Base-by-base conservation (phyloP, 2,888 invertebrate species). In the Harmothoe impar region DNA sequence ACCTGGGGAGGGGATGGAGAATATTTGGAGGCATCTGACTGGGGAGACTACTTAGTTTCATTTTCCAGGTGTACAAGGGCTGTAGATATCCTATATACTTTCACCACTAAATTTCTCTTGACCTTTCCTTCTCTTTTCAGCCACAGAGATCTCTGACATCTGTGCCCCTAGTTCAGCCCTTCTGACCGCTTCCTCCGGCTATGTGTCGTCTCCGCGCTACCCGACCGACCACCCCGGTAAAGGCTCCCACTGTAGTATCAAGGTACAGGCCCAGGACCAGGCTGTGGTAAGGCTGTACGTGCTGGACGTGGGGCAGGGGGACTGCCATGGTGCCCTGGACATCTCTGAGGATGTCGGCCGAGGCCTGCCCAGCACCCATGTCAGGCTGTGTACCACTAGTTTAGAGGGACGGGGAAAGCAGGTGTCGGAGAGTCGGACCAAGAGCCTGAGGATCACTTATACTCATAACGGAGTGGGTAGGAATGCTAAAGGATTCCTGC, bases 121-220 rank as follows among this genome's bases (percentile, higher is more conserved):
- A 10, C 12, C 54, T 10, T 52, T 52, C 54, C 54, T 15, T 52
- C 17, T 52, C 3, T 43, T 62, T n/a, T 62, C 81, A 81, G 81
- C 43, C n/a, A 33, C 15, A 7, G 35, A 81, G 7, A 81, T 81
- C n/a, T 35, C 33, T 15, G 81, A 81, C 43, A 81, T 81, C 81
- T 81, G 81, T n/a, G 81, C 35, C 23, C 25, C 33, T 35, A 43
- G 84, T 43, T 25, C 31, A 20, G 29, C 17, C 17, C 20, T 31
- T 1, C 56, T 86, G 54, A 86, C 86, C 0, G 15, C 25, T 5
- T 25, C 17, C 54, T 12, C 54, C 25, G 86, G 86, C 29, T 86
- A 54, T 29, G 54, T 86, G 25, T 5, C 86, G 12, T 86, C 86
- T 12, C 86, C 86, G 1, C 54, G 54, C 10, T 86, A 86, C 86